Conservation (phyloP, 1,140 invertebrate species). For the Heliconius congener region DNA sequence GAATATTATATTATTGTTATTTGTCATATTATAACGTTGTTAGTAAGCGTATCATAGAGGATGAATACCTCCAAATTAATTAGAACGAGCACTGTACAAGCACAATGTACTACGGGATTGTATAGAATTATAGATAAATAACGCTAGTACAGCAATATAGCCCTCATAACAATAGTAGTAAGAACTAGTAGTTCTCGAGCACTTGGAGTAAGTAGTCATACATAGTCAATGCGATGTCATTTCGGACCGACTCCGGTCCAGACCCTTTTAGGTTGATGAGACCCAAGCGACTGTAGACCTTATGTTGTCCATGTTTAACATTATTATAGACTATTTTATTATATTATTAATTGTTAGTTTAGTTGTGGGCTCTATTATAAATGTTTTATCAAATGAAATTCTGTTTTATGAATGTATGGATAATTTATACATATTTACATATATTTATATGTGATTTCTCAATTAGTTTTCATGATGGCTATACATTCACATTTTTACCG, state of each 20-base stretch:
- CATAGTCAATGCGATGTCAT: conserved; percentile 66
- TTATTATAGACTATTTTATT: conserved; percentile 23
- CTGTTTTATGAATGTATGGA: conserved; percentile 1
- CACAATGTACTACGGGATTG: not conserved
- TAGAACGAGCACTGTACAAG: not conserved
- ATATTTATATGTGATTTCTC: too few species aligned
- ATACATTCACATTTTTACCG: not conserved
- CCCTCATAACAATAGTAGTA: conserved; percentile 18
- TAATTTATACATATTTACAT: not conserved
- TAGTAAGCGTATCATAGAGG: not conserved
- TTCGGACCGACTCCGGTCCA: conserved; percentile 42
- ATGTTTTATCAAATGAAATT: conserved; percentile 12
- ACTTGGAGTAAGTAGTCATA: conserved; percentile 48
- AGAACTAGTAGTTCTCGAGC: conserved; percentile 22
- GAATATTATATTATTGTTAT: not conserved
- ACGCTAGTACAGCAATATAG: conserved; percentile 17
- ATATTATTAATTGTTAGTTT: conserved; percentile 16
- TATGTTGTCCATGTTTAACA: conserved; percentile 43
- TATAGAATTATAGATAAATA: conserved; percentile 3
- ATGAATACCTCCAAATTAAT: conserved; percentile 1
- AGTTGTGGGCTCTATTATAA: conserved; percentile 10
- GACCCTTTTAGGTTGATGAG: conserved; percentile 65
- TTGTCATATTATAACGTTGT: not conserved
- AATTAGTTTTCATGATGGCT: not conserved
- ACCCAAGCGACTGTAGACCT: conserved; percentile 44